A percentile compares a stretch with the other conserved stretches of the same genome.
These are phyloP conservation scores for Sarcophaga caerulescens DNA, from an alignment of 2,888 invertebrate genomes.

Conservation along the genomic window DNA sequence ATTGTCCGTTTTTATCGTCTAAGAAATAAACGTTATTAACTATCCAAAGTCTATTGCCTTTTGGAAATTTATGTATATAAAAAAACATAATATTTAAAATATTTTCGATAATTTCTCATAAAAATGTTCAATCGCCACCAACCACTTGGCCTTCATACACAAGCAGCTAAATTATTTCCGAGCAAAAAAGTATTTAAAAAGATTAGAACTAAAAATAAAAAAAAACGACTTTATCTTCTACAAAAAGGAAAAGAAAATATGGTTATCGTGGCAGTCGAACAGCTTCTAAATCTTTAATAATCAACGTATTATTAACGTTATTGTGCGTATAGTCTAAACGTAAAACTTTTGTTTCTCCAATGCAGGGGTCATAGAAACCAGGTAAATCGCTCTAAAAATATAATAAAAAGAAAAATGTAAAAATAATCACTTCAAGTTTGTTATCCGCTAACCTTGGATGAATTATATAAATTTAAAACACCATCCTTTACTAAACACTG, in stretches of 20 bases:
- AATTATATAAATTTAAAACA: slow-evolving; percentile 91
- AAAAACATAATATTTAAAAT: too few species aligned
- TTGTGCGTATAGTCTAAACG: slow-evolving; percentile 93
- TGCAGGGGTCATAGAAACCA: slow-evolving; percentile 98
- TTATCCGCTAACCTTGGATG: slow-evolving; percentile 87
- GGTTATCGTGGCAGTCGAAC: slow-evolving; percentile 86
- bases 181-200: slow-evolving; percentile 41
- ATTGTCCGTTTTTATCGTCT: slow-evolving; percentile 5
- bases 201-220: slow-evolving; percentile 24
- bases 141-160: background rate
- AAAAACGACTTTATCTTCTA: slow-evolving; percentile 36
- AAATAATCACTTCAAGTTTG: slow-evolving; percentile 35
- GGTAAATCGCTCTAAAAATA: slow-evolving; percentile 92
- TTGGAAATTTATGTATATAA: background rate
- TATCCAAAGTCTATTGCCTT: slow-evolving; percentile 32
- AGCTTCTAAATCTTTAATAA: slow-evolving; percentile 90
- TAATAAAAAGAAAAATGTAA: background rate
- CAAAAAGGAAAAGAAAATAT: background rate
- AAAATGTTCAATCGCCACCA: too few species aligned
- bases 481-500: slow-evolving; percentile 97
- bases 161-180: slow-evolving; percentile 5
- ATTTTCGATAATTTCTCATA: too few species aligned
- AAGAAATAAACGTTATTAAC: slow-evolving; percentile 21
- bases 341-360: slow-evolving; percentile 94
- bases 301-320: slow-evolving; percentile 89